These are phyloP conservation scores for Heterochromis multidens DNA, from an alignment of 2,113 vertebrate genomes.

Conservation along the genomic window DNA sequence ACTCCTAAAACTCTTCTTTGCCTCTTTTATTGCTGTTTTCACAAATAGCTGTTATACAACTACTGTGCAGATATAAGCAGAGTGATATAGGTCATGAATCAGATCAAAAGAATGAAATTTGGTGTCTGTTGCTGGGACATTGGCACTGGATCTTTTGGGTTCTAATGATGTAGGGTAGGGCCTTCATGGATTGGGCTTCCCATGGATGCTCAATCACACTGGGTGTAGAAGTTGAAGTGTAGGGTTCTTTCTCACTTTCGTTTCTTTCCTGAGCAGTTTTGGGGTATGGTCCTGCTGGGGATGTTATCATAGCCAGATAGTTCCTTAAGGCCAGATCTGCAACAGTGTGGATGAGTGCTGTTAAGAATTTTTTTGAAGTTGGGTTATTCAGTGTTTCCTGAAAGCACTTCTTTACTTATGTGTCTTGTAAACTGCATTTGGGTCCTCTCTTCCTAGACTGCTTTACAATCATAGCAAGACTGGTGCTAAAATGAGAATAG, in stretches of 20 bases:
- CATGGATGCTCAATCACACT: not conserved
- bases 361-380: fast-evolving
- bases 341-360: not conserved
- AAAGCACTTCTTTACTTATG: not conserved
- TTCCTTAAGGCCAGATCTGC: too few relatives aligned
- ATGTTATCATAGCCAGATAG: too few relatives aligned
- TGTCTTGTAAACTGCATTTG: not conserved
- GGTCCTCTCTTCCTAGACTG: not conserved
- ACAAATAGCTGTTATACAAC: not conserved
- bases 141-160: not conserved
- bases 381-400: not conserved
- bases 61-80: not conserved
- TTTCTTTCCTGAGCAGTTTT: too few relatives aligned
- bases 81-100: not conserved
- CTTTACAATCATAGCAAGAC: not conserved
- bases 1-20: constrained; percentile 1
- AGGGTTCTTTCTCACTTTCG: too few relatives aligned
- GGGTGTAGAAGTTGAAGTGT: too few relatives aligned
- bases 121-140: not conserved
- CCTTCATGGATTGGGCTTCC: not conserved
- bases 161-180: not conserved
- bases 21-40: not conserved
- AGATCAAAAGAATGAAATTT: not conserved
- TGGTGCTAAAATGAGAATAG: not conserved
- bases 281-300: too few relatives aligned